A percentile compares a stretch with the other conserved stretches of the same genome.
Evolutionary conservation across 2,797 vertebrate genomes (phyloP).

Genomic region (Sitta carolinensis): DNA sequence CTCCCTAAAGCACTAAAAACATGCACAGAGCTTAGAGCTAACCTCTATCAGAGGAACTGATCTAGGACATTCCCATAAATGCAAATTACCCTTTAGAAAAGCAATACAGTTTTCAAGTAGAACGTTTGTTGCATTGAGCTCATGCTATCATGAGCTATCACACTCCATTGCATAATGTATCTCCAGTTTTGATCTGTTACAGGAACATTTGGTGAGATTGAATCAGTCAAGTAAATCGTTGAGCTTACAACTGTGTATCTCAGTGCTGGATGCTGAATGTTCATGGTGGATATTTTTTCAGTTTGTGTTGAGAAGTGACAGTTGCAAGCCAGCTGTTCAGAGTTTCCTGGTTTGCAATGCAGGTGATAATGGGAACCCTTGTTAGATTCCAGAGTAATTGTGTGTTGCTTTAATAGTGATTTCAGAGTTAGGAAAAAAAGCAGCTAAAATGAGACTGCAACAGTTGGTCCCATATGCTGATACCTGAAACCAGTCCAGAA

Average conservation of each 20-base stretch:
- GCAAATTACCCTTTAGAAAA: background rate
- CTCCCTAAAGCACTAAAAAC: background rate
- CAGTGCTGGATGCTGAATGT: background rate
- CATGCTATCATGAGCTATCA: background rate
- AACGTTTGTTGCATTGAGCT: background rate
- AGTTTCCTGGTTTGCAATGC: background rate
- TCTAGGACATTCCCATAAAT: background rate
- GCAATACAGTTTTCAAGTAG: background rate
- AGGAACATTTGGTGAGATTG: background rate
- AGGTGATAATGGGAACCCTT: background rate
- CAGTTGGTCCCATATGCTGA: background rate
- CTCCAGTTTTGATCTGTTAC: background rate
- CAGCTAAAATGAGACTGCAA: background rate
- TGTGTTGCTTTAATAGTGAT: background rate
- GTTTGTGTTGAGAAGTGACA: background rate
- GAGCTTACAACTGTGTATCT: background rate
- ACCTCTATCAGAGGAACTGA: background rate
- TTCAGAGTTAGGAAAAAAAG: background rate
- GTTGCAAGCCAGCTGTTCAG: background rate
- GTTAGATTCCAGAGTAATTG: background rate
- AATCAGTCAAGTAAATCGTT: conserved; percentile 9
- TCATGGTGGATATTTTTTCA: background rate
- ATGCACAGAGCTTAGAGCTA: background rate
- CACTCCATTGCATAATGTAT: background rate
- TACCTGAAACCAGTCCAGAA: background rate